These are phyloP conservation scores for Pseudochromis fuscus DNA, from an alignment of 2,797 vertebrate genomes.

Conservation along the genomic window DNA sequence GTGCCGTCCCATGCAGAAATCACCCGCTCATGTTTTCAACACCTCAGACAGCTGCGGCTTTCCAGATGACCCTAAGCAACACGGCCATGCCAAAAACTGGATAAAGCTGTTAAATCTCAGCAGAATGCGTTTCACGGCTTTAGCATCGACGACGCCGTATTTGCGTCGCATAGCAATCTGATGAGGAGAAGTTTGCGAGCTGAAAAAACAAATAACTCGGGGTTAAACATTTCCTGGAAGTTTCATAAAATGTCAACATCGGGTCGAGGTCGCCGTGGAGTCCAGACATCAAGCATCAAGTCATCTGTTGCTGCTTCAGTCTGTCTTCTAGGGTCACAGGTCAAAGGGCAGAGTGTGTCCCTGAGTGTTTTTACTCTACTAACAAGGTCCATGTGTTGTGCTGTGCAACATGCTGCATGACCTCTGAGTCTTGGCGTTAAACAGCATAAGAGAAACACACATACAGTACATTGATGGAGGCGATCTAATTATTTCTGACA, in stretches of 20 bases:
- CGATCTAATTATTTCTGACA: conserved; percentile 9
- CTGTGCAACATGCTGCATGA: neutral
- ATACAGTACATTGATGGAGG: conserved; percentile 1
- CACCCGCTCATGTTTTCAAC: conserved; percentile 40
- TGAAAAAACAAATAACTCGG: too few relatives aligned
- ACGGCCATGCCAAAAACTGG: conserved; percentile 20
- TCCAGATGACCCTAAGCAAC: conserved; percentile 19
- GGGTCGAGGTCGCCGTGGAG: conserved; percentile 17
- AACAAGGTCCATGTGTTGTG: conserved; percentile 39
- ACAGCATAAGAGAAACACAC: neutral
- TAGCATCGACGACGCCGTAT: neutral
- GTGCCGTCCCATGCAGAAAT: conserved; percentile 46
- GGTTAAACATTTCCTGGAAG: too few relatives aligned
- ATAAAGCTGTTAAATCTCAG: conserved; percentile 18
- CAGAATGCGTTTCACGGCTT: neutral
- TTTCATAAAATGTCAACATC: conserved; percentile 31
- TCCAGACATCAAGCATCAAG: conserved; percentile 24
- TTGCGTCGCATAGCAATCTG: neutral
- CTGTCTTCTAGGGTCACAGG: conserved; percentile 43
- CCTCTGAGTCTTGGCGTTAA: neutral
- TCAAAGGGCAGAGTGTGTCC: conserved; percentile 3
- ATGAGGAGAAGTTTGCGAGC: neutral
- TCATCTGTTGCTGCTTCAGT: conserved; percentile 40
- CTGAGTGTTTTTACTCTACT: conserved; percentile 28
- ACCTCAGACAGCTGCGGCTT: conserved; percentile 47